Evolutionary conservation across 2,797 vertebrate species (phyloP), one percentile per base, ranked within the genome.

Genomic region (Myotis daubentonii): DNA sequence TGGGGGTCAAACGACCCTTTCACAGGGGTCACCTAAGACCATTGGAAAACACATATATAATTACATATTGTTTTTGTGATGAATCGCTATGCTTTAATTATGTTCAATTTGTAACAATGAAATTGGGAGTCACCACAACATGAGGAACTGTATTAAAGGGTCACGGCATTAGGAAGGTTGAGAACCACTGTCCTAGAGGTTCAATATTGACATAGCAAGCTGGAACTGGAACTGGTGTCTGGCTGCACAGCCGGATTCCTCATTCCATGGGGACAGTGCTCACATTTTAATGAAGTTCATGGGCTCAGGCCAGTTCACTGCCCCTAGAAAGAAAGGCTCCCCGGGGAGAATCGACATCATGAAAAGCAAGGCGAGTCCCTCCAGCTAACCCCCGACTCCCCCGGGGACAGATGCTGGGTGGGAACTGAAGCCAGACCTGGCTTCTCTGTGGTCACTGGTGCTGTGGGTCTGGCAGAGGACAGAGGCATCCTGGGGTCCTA

Each of bases 301-400:
- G 51, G 65, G 72, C 38, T 33, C 20, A 9, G 15, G 79, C 82
- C 65, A 72, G 38, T 66, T 82, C 57, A 9, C 13, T 44, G 38
- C 17, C 53, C 76, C 60, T 68, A 7, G 65, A 78, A 38, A 91
- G 23, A 38, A 92, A 82, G 62, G 28, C 11, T 92, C 53, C 5
- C 86, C 41, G n/a, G 86, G 65, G 68, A 66, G 74, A 75, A n/a
- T 51, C 22, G 71, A 10, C 20, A 30, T 36, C 55, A 55, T 11
- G 25, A 49, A 66, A 89, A 91, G 53, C 23, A 74, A 72, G 7
- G 2, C 23, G 47, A 36, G 28, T 25, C 51, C 33, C 3, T 8
- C 4, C 25, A 36, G 10, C n/a, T 41, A 76, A 30, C 16, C 38
- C 15, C n/a, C 60, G 30, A 78, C 68, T 75, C 74, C 44, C 81